Conservation (phyloP, 2,113 vertebrate species). For the Nesoenas mayeri region DNA sequence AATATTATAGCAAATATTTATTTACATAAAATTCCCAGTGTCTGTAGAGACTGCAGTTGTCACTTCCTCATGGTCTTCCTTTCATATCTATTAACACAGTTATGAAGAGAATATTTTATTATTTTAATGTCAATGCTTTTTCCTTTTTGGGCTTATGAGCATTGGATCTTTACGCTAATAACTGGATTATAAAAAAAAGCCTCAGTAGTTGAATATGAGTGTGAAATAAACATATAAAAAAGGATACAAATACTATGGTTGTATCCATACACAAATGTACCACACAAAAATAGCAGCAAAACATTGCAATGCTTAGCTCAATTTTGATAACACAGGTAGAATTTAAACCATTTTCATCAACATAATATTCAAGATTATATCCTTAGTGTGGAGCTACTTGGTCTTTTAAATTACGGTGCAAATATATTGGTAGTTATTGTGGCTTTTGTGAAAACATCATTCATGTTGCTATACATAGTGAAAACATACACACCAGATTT, state of each 20-base stretch:
- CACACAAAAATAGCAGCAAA: not conserved
- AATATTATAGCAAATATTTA: not conserved
- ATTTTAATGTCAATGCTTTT: not conserved
- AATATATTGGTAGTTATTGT: not conserved
- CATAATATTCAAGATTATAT: not conserved
- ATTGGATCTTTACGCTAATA: not conserved
- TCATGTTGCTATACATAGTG: not conserved
- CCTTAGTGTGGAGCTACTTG: not conserved
- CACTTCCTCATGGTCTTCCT: not conserved
- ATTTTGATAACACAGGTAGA: not conserved
- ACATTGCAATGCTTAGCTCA: not conserved
- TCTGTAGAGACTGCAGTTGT: not conserved
- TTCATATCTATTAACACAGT: not conserved
- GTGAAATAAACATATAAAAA: not conserved
- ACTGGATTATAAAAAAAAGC: not conserved
- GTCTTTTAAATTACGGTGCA: not conserved
- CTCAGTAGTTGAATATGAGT: not conserved
- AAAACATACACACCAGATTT: not conserved
- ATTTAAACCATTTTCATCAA: not conserved
- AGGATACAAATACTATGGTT: not conserved
- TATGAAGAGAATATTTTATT: not conserved
- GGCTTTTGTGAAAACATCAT: not conserved
- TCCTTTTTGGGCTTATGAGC: not conserved
- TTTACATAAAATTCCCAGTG: not conserved
- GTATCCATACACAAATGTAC: accelerated